These are phyloP conservation scores for Labeo calbasu DNA, from an alignment of 2,797 vertebrate species.

Conservation along the genomic window DNA sequence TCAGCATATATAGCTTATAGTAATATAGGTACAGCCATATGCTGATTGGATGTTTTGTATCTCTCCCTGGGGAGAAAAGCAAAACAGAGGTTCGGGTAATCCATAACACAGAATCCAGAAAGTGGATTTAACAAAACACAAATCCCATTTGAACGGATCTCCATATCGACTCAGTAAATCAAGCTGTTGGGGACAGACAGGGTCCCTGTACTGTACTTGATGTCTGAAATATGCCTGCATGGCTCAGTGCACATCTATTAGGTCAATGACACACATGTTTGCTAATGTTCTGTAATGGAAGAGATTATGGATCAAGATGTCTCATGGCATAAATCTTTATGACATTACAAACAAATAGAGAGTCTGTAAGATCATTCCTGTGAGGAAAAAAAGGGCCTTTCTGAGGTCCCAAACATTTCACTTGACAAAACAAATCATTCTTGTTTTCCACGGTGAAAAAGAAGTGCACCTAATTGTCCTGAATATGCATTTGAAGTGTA, in stretches of 20 bases:
- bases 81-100: slow-evolving; percentile 52
- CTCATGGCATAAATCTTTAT: slow-evolving; percentile 31
- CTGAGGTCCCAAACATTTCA: background rate
- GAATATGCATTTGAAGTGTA: background rate
- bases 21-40: slow-evolving; percentile 7
- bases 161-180: slow-evolving; percentile 50
- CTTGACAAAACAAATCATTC: background rate
- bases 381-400: background rate
- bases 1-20: background rate
- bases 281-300: slow-evolving; percentile 34
- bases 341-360: slow-evolving; percentile 9
- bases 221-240: background rate
- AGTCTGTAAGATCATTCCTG: background rate
- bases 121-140: slow-evolving; percentile 28
- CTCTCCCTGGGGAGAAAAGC: slow-evolving; percentile 26
- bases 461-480: background rate
- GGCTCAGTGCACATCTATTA: slow-evolving; percentile 12
- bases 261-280: slow-evolving; percentile 40
- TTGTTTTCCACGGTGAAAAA: background rate
- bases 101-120: slow-evolving; percentile 34
- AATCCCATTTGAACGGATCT: slow-evolving; percentile 47
- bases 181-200: background rate
- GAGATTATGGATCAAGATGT: slow-evolving; percentile 8
- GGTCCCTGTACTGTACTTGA: background rate
- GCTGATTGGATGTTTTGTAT: slow-evolving; percentile 40